Base-by-base conservation (phyloP, 2,888 invertebrate species). In the Pristionchus entomophagus region DNA sequence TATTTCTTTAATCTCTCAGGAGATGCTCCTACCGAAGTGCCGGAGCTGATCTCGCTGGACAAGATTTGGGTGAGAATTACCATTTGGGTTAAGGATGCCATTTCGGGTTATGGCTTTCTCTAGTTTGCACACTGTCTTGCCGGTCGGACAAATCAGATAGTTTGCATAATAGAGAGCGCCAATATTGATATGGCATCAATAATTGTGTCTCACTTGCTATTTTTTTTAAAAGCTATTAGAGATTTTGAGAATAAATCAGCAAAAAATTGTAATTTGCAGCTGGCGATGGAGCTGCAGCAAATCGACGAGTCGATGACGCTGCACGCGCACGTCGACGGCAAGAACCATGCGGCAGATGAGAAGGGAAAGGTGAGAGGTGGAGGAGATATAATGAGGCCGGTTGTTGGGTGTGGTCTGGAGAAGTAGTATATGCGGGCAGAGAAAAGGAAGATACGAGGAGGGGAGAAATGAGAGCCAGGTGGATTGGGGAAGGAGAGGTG, bases 241-340 rank as follows among this genome's bases (percentile, higher is more conserved):
- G n/a, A 45, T 45, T 45, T 45, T 45, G 45, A 45, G 8, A 17
- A 65, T 62, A 62, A 26, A 62, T 62, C 29, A 29, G 4, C 8
- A 4, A 59, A 65, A 14, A n/a, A 65, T 35, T 35, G 8, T 45
- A 45, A 45, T 45, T 14, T 65, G n/a, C 49, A 84, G 65, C n/a
- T 56, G 35, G 73, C 77, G 26, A n/a, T 85, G 26, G 73, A 85
- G 56, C 53, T 85, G 85, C 84, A 84, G 51, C 85, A 85, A 41
- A 3, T 73, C 19, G 69, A 49, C 77, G 77, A n/a, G 69, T 51
- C 53, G 45, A 10, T 2, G 8, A 29, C 19, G 45, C 59, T 86
- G 56, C 85, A 84, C 51, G 81, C 62, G 45, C 86, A 86, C 53
- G 84, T 84, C 12, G 86, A 86, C 78, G 84, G 84, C 5, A 53